Percentiles rank a stretch among this genome's conserved stretches.
These are phyloP conservation scores for Callyntrura sp. DNA, from an alignment of 2,888 invertebrate genomes.

Conservation along the genomic window DNA sequence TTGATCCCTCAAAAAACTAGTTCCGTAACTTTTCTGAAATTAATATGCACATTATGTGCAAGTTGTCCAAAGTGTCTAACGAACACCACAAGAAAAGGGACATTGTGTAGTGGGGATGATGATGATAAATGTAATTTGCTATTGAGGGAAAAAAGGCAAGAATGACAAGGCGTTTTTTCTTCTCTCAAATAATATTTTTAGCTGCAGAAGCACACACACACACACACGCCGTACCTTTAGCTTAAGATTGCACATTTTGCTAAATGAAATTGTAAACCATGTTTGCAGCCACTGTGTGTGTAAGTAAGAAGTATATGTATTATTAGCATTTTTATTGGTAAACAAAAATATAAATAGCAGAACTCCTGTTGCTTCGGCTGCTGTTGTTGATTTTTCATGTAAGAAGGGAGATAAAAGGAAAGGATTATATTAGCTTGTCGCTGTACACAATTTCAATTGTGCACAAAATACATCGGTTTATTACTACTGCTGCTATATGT, in stretches of 20 bases:
- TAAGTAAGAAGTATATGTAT: neutral
- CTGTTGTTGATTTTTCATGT: neutral
- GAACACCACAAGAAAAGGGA: too few species aligned
- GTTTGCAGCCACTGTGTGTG: too few species aligned
- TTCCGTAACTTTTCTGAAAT: slow-evolving; percentile 16
- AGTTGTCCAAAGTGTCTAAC: neutral
- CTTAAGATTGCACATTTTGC: too few species aligned
- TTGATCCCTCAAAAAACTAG: slow-evolving; percentile 13
- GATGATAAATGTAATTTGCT: too few species aligned
- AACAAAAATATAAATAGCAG: slow-evolving; percentile 42
- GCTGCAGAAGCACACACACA: slow-evolving; percentile 1
- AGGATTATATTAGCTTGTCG: neutral
- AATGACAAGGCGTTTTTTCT: neutral
- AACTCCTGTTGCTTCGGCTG: slow-evolving; percentile 20
- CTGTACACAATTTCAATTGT: neutral
- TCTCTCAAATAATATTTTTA: neutral
- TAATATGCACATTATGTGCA: slow-evolving; percentile 20
- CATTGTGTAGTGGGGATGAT: too few species aligned
- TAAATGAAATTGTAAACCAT: too few species aligned
- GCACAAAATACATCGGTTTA: neutral
- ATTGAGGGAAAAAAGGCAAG: too few species aligned
- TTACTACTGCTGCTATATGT: neutral
- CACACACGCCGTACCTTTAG: too few species aligned
- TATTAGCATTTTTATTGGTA: slow-evolving; percentile 34
- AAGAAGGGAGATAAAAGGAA: neutral